Conservation (phyloP, 2,797 vertebrate genomes). For the Momotus momota region DNA sequence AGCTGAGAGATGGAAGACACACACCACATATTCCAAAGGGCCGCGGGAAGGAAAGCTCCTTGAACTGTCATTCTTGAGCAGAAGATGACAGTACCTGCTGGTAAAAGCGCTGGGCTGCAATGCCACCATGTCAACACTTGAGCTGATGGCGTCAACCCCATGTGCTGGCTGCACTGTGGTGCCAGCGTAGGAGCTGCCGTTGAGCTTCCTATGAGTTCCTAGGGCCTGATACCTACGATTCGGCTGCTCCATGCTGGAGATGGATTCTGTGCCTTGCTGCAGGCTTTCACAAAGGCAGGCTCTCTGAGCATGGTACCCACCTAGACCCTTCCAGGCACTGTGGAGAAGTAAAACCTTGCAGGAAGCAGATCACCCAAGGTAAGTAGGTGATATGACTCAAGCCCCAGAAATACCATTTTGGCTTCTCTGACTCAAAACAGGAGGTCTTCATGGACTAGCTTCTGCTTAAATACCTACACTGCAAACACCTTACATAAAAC, state of each 20-base stretch:
- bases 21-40: not conserved
- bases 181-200: not conserved
- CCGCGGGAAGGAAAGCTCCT: not conserved
- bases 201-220: not conserved
- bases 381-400: not conserved
- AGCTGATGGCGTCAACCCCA: not conserved
- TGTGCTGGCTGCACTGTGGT: not conserved
- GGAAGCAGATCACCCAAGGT: not conserved
- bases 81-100: not conserved
- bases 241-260: not conserved
- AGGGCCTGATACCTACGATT: not conserved
- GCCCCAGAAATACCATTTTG: not conserved
- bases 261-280: not conserved
- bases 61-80: not conserved
- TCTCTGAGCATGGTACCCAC: accelerated
- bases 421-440: not conserved
- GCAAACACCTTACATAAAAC: not conserved
- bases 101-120: not conserved
- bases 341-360: not conserved
- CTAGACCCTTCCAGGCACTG: not conserved
- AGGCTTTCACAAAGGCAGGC: not conserved
- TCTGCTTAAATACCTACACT: not conserved
- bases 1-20: not conserved
- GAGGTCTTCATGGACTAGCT: not conserved
- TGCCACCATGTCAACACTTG: accelerated